Conservation (phyloP, 2,888 invertebrate species). For the Drosophila ezoana region DNA sequence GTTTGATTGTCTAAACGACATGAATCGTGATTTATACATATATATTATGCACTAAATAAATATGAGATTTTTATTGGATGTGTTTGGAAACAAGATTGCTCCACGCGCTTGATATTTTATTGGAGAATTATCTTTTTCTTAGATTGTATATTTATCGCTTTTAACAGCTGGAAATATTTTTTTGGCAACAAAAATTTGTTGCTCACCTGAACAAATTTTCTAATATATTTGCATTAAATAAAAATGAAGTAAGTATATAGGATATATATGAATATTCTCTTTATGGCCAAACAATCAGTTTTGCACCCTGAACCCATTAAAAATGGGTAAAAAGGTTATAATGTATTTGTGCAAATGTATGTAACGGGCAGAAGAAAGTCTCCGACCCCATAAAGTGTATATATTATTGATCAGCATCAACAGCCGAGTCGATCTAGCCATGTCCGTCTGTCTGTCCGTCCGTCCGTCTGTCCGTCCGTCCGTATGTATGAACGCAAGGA, state of each 20-base stretch:
- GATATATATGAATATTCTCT: background rate
- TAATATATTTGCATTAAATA: slow-evolving; percentile 6
- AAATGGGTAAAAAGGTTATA: too few species aligned
- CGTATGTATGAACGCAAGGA: too few species aligned
- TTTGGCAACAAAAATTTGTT: background rate
- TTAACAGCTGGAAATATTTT: slow-evolving; percentile 15
- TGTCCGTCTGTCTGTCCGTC: too few species aligned
- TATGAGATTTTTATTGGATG: slow-evolving; percentile 33
- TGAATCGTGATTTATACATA: slow-evolving; percentile 62
- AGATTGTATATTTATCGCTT: slow-evolving; percentile 23
- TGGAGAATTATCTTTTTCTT: slow-evolving; percentile 11
- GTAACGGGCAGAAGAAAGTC: too few species aligned
- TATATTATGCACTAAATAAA: slow-evolving; percentile 42
- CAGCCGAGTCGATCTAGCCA: too few species aligned
- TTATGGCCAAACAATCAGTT: slow-evolving; percentile 4
- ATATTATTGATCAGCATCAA: too few species aligned
- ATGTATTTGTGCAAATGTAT: too few species aligned
- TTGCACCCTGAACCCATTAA: too few species aligned
- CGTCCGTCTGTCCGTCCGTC: too few species aligned
- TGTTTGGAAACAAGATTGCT: slow-evolving; percentile 31
- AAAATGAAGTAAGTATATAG: slow-evolving; percentile 16
- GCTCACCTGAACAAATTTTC: slow-evolving; percentile 4
- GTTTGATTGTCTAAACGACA: slow-evolving; percentile 65
- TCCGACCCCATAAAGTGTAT: too few species aligned
- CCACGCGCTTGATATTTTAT: slow-evolving; percentile 30